Conservation (phyloP, 1,140 invertebrate genomes). For the Hormaphis cornu region DNA sequence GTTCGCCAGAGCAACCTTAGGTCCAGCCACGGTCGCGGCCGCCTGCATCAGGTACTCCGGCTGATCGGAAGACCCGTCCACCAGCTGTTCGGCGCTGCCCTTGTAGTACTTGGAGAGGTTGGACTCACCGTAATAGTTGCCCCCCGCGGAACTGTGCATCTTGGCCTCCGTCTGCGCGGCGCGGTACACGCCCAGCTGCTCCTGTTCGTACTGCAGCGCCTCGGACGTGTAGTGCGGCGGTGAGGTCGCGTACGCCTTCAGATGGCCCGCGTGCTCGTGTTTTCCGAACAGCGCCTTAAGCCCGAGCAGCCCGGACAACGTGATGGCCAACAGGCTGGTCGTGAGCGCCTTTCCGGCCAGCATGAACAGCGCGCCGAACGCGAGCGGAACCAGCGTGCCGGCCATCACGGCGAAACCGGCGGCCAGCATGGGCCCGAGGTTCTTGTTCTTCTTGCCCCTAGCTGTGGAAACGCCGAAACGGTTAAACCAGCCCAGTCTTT, state of each 20-base stretch:
- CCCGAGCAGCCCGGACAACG: constrained; percentile 47
- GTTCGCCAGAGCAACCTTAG: no score
- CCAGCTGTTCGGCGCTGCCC: not conserved
- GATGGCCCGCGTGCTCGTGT: not conserved
- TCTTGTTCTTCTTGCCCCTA: constrained; percentile 21
- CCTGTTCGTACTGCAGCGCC: constrained; percentile 7
- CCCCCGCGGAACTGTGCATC: not conserved
- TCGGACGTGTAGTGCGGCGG: not conserved
- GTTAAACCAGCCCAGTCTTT: no score
- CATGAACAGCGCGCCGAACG: constrained; percentile 50
- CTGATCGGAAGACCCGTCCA: not conserved
- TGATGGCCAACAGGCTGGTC: constrained; percentile 65
- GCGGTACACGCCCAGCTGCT: not conserved
- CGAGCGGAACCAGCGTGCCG: not conserved
- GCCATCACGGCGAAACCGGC: constrained; percentile 4
- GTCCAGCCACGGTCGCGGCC: not conserved
- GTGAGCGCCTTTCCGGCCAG: constrained; percentile 70
- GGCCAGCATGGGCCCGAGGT: not conserved
- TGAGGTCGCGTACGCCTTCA: not conserved
- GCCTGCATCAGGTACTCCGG: not conserved
- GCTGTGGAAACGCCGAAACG: not conserved
- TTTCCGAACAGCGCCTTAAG: not conserved
- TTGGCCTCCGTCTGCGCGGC: not conserved
- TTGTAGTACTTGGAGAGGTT: not conserved
- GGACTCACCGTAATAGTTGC: not conserved